phyloP scores from a whole-genome alignment of 2,113 vertebrate genomes.

The Astur gentilis region DNA sequence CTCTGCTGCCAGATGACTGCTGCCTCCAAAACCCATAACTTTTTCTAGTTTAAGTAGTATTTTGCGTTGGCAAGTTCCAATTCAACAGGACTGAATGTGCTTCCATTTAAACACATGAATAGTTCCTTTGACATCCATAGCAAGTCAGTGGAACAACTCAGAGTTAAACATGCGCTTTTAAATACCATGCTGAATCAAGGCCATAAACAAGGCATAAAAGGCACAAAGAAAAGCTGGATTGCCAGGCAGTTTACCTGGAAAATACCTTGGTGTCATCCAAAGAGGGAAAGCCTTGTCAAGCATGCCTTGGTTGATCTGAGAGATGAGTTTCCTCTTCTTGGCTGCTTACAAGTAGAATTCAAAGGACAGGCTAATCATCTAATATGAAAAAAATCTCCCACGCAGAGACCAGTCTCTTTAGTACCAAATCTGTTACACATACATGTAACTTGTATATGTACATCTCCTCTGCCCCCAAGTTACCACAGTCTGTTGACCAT shows the following conservation, averaged over 20 bases:
- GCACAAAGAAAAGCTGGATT: background rate
- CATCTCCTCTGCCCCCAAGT: background rate
- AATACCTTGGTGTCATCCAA: background rate
- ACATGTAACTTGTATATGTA: too few species aligned
- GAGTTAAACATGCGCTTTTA: background rate
- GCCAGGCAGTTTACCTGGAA: background rate
- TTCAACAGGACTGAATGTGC: background rate
- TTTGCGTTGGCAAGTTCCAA: background rate
- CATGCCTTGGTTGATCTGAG: background rate
- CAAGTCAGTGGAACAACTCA: background rate
- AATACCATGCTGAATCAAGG: background rate
- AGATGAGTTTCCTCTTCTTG: background rate
- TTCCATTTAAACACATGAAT: constrained; percentile 16
- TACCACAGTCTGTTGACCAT: background rate
- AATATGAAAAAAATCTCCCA: background rate
- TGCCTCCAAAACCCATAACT: constrained; percentile 34
- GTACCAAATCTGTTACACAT: background rate
- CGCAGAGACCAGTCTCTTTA: background rate
- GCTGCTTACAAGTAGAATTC: background rate
- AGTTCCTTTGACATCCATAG: background rate
- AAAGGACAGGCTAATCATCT: background rate
- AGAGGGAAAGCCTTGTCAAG: background rate
- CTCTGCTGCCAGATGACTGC: constrained; percentile 44
- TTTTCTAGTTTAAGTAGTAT: constrained; percentile 21
- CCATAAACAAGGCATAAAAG: background rate